Evolutionary conservation across 2,888 invertebrate species (phyloP).

Genomic region (Nephrotoma flavescens): DNA sequence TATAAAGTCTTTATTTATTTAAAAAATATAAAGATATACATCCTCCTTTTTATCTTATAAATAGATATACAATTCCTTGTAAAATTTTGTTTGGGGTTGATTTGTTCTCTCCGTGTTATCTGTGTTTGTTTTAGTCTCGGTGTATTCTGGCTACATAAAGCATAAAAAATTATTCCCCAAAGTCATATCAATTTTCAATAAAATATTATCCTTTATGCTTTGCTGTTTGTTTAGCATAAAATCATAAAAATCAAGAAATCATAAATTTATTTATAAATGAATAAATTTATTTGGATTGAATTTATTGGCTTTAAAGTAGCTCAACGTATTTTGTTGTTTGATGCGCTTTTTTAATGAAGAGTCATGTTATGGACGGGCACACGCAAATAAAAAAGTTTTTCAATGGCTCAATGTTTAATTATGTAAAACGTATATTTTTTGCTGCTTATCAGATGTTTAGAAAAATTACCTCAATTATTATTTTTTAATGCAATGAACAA

Average conservation of each 20-base stretch:
- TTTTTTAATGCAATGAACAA: too few species aligned
- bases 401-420: too few species aligned
- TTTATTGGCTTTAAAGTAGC: background rate
- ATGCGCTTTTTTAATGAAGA: too few species aligned
- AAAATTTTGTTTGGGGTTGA: background rate
- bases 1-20: background rate
- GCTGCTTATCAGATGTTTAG: too few species aligned
- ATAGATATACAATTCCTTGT: background rate
- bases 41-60: background rate
- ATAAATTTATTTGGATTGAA: background rate
- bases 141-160: background rate
- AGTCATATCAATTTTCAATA: background rate
- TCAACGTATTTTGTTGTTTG: too few species aligned
- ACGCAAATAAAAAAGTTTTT: too few species aligned
- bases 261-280: background rate
- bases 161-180: background rate
- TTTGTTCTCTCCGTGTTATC: background rate
- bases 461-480: too few species aligned
- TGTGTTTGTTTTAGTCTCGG: background rate
- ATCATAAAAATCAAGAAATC: background rate
- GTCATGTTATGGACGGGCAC: too few species aligned
- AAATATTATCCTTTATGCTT: background rate
- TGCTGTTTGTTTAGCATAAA: background rate
- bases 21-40: background rate
- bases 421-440: too few species aligned